These are phyloP conservation scores for Cantharis flavilabris DNA, from an alignment of 2,888 invertebrate species.

Conservation along the genomic window DNA sequence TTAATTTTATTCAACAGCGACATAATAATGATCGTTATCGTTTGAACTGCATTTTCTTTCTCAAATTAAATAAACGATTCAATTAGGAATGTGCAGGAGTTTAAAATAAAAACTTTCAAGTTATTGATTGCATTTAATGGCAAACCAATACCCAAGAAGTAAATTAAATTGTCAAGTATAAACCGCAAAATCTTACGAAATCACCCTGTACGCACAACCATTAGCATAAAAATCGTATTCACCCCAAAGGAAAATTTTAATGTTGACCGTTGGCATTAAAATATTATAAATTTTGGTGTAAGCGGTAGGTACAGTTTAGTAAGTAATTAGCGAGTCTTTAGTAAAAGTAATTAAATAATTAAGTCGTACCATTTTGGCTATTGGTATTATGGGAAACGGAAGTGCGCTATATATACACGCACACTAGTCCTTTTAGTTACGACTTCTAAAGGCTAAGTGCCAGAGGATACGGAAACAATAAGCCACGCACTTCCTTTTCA, in stretches of 20 bases:
- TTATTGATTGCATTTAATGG: not conserved
- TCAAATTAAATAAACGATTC: not conserved
- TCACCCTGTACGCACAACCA: not conserved
- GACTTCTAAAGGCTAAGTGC: conserved; percentile 25
- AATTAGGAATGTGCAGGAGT: not conserved
- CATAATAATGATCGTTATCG: not conserved
- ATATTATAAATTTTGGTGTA: not conserved
- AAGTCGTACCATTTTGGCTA: not conserved
- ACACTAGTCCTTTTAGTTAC: conserved; percentile 19
- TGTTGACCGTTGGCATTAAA: not conserved
- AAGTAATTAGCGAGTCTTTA: not conserved
- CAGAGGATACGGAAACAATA: conserved; percentile 29
- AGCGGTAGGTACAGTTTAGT: not conserved
- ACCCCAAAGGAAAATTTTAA: not conserved
- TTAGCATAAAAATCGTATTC: not conserved
- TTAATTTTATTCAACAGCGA: not conserved
- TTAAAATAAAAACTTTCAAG: not conserved
- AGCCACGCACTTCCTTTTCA: conserved; percentile 26
- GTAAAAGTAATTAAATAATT: not conserved
- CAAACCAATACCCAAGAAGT: not conserved
- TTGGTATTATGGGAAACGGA: conserved; percentile 10
- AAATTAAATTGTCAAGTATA: not conserved
- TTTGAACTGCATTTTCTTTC: not conserved
- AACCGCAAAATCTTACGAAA: not conserved
- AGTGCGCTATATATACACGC: conserved; percentile 22